Conservation (phyloP, 2,113 vertebrate species). For the Cichladusa arquata region DNA sequence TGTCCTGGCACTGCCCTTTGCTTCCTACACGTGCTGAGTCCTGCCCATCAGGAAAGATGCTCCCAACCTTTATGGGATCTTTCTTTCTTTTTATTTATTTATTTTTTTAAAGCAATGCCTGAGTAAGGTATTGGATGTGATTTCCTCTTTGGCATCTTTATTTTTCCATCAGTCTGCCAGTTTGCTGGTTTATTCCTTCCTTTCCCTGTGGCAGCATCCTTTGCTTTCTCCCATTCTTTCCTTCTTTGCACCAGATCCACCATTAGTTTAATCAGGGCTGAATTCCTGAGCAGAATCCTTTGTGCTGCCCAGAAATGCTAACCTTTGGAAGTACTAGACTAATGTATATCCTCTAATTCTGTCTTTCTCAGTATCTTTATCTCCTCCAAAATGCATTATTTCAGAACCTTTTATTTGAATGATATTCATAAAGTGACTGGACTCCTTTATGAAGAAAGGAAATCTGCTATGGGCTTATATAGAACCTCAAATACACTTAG, state of each 20-base stretch:
- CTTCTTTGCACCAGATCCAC: not conserved
- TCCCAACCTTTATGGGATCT: not conserved
- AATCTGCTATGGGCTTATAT: not conserved
- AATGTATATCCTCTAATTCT: not conserved
- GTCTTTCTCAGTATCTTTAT: not conserved
- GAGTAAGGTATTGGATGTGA: not conserved
- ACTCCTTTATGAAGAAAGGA: not conserved
- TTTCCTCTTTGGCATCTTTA: not conserved
- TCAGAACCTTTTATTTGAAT: not conserved
- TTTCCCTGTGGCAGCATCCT: not conserved
- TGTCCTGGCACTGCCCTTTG: not conserved
- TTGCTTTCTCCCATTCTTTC: not conserved
- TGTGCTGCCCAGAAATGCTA: not conserved
- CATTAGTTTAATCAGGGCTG: not conserved
- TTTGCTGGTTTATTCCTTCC: not conserved
- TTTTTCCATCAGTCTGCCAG: not conserved
- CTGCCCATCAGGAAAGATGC: not conserved
- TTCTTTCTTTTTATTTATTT: not conserved
- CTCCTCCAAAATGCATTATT: not conserved
- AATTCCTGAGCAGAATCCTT: not conserved
- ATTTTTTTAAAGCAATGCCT: no score
- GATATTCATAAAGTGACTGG: not conserved
- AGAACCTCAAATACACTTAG: not conserved
- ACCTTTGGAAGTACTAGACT: not conserved
- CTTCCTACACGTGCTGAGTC: rapidly evolving